A percentile compares a stretch with the other conserved stretches of the same genome.
Evolutionary conservation across 2,888 invertebrate genomes (phyloP).

Genomic region (Mimachlamys varia): DNA sequence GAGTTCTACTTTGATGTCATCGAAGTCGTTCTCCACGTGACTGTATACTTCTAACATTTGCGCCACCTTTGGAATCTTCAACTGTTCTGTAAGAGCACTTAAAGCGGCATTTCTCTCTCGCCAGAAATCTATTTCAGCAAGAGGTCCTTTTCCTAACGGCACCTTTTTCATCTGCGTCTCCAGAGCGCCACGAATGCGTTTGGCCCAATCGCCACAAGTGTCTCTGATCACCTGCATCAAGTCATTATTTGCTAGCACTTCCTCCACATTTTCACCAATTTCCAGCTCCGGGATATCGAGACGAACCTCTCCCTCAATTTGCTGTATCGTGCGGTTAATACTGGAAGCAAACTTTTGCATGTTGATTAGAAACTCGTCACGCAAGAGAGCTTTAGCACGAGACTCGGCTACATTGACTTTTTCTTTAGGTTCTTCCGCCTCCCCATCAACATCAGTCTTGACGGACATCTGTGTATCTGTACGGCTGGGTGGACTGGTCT

Average conservation of each 20-base stretch:
- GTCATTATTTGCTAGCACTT: constrained; percentile 76
- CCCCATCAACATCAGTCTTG: constrained; percentile 54
- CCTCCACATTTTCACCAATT: constrained; percentile 78
- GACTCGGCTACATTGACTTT: constrained; percentile 73
- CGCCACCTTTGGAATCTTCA: constrained; percentile 88
- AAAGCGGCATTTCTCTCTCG: constrained; percentile 90
- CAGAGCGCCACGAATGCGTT: constrained; percentile 76
- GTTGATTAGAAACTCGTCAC: constrained; percentile 83
- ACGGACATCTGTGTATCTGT: constrained; percentile 61
- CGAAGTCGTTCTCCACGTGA: constrained; percentile 84
- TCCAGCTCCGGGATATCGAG: constrained; percentile 77
- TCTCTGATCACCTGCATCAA: constrained; percentile 82
- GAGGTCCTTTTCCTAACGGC: constrained; percentile 88
- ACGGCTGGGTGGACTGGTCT: constrained; percentile 62
- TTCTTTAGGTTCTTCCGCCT: constrained; percentile 51
- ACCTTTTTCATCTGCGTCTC: constrained; percentile 76
- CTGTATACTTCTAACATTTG: constrained; percentile 86
- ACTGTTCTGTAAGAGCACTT: constrained; percentile 90
- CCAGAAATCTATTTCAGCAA: constrained; percentile 94
- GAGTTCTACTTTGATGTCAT: constrained; percentile 85
- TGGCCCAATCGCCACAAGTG: constrained; percentile 85
- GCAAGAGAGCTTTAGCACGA: constrained; percentile 79
- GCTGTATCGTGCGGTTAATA: constrained; percentile 87
- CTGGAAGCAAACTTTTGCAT: constrained; percentile 83
- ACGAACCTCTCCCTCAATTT: constrained; percentile 89